A percentile compares a stretch with the other conserved stretches of the same genome.
Conservation (phyloP, 2,113 vertebrate genomes). For the Cacatua alba region DNA sequence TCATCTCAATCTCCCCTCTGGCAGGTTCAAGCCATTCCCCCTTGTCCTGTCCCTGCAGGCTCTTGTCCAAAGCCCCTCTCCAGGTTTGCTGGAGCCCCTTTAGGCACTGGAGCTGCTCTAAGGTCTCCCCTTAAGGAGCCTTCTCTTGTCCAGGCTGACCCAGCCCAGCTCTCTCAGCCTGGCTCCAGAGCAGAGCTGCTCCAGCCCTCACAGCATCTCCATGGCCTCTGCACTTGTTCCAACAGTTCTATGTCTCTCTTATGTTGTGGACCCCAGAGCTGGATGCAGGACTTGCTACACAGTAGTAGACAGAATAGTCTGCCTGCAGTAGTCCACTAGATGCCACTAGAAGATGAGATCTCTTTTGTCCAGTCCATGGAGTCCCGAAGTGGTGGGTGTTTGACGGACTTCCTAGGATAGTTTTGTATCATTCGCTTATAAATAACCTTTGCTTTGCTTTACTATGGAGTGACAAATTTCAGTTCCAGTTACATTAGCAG, state of each 20-base stretch:
- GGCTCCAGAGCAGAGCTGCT: not conserved
- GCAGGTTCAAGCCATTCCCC: not conserved
- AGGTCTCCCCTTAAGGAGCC: too few species aligned
- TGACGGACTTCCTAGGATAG: not conserved
- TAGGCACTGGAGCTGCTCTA: too few species aligned
- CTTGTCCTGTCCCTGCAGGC: not conserved
- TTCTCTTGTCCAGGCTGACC: not conserved
- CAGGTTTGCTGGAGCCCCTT: too few species aligned
- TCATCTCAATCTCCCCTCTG: not conserved
- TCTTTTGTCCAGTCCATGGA: not conserved
- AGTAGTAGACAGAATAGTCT: not conserved
- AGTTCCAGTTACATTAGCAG: not conserved
- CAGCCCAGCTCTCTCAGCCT: not conserved
- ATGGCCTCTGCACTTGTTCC: not conserved
- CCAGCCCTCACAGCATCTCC: not conserved
- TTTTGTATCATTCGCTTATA: not conserved
- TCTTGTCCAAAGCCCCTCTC: not conserved
- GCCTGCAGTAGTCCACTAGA: not conserved
- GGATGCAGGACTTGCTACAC: accelerated
- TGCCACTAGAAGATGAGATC: not conserved
- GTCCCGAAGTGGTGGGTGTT: not conserved
- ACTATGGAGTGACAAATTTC: not conserved
- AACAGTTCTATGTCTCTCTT: not conserved
- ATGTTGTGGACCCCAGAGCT: not conserved
- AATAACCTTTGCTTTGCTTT: not conserved